Percentiles rank a stretch among this genome's conserved stretches.
Conservation (phyloP, 1,140 invertebrate species). For the Dermatophagoides farinae region DNA sequence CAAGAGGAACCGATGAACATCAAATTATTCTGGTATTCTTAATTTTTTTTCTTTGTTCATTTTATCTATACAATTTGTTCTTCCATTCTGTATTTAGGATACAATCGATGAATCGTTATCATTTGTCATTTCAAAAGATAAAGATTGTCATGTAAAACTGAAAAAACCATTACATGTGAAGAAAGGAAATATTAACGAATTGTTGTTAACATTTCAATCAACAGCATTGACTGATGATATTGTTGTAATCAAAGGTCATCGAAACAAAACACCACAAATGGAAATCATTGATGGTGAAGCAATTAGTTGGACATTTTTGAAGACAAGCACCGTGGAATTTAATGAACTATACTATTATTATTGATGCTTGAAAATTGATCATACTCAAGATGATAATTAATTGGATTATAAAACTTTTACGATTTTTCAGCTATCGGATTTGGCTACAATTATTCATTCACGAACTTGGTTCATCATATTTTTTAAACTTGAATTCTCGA, state of each 20-base stretch:
- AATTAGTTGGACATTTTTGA: constrained; percentile 15
- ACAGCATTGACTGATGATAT: constrained; percentile 16
- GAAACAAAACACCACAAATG: constrained; percentile 11
- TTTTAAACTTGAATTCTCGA: neutral
- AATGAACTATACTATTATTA: constrained; percentile 19
- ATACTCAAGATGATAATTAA: neutral
- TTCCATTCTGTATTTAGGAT: constrained; percentile 9
- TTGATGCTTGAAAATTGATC: neutral
- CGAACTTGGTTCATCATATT: neutral
- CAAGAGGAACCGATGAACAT: constrained; percentile 14
- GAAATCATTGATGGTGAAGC: constrained; percentile 16
- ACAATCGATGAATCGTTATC: constrained; percentile 17
- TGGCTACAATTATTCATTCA: neutral
- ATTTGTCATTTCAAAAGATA: constrained; percentile 20
- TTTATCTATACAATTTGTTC: too few species aligned
- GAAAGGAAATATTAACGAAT: constrained; percentile 20
- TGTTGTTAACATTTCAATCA: constrained; percentile 17
- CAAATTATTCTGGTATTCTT: constrained; percentile 13
- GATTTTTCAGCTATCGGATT: neutral
- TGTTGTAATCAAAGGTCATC: constrained; percentile 16
- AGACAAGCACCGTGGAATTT: constrained; percentile 14
- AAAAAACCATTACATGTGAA: constrained; percentile 20
- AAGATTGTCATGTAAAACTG: constrained; percentile 20
- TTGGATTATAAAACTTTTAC: neutral
- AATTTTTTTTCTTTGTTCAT: neutral